Evolutionary conservation across 2,888 invertebrate genomes (phyloP), one percentile per base, ranked within the genome.

Genomic region (Chalcosyrphus nemorum): DNA sequence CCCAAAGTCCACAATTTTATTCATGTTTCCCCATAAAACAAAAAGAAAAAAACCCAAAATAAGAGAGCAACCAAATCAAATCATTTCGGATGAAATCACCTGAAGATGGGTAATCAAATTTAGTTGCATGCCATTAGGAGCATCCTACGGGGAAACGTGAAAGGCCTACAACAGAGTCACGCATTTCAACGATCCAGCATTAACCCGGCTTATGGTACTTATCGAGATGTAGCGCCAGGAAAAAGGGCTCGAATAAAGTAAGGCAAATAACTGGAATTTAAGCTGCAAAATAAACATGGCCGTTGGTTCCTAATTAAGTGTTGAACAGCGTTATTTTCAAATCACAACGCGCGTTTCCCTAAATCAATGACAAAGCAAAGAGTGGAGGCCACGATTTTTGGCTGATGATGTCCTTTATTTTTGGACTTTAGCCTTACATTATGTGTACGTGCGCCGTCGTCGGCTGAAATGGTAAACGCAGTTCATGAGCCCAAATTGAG

Each of bases 51-150:
- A n/a, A n/a, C n/a, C n/a, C 15, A n/a, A n/a, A n/a, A 24, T 4
- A 2, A 45, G 19, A 45, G 17, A 21, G 5, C 13, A 45, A 19
- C 19, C 19, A 11, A 29, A 32, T 29, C 17, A 54, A 54, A 38
- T 56, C 56, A 38, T 4, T 21, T 38, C 56, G 21, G 35, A n/a
- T 21, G 38, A 35, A 38, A 38, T 56, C 56, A 38, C n/a, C 38
- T 27, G n/a, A n/a, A n/a, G 21, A 38, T 38, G 56, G 21, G 21
- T 56, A 56, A 56, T 38, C 35, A 57, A 57, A 24, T 57, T 57
- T 57, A 13, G 24, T 57, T 41, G 13, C 21, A 21, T 41, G 13
- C 15, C 9, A 27, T 29, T 29, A 15, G 9, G 43, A 15, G 15
- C 19, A 4, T 38, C 21, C 13, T 7, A 35, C 19, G 38, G 13